phyloP scores from a whole-genome alignment of 2,797 vertebrate genomes.

The Orestias chungarensis region DNA sequence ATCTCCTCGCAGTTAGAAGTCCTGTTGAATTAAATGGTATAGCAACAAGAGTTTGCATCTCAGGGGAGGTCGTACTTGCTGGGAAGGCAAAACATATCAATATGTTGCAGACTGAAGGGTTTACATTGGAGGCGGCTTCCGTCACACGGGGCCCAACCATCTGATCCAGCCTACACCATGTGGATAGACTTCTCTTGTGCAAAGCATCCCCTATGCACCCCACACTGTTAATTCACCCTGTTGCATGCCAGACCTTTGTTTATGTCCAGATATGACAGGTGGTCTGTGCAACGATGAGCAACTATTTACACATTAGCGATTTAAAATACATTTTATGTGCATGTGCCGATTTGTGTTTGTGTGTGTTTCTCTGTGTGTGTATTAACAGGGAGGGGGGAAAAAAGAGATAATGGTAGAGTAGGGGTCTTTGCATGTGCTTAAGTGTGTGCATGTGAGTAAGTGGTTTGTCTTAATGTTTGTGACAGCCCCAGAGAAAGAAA shows the following conservation, averaged over 20 bases:
- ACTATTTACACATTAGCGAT: conserved; percentile 81
- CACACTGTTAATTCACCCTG: conserved; percentile 70
- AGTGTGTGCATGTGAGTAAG: no score
- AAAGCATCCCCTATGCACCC: conserved; percentile 70
- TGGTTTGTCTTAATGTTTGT: conserved; percentile 41
- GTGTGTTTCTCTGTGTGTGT: conserved; percentile 7
- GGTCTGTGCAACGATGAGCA: conserved; percentile 80
- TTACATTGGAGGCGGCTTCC: conserved; percentile 68
- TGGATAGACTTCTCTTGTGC: conserved; percentile 71
- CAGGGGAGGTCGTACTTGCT: conserved; percentile 42
- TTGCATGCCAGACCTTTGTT: conserved; percentile 76
- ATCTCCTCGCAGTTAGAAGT: conserved; percentile 11
- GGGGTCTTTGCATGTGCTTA: conserved; percentile 41
- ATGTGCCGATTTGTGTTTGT: conserved; percentile 32
- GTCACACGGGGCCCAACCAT: conserved; percentile 75
- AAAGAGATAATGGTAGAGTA: conserved; percentile 25
- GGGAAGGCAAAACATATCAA: conserved; percentile 52
- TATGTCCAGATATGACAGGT: conserved; percentile 82
- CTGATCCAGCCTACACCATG: conserved; percentile 76
- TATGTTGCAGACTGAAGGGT: conserved; percentile 49
- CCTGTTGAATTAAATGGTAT: conserved; percentile 27
- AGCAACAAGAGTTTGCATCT: conserved; percentile 20
- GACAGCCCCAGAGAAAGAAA: conserved; percentile 35
- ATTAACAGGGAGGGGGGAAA: conserved; percentile 3
- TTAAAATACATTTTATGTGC: conserved; percentile 75